Evolutionary conservation across 2,113 vertebrate genomes (phyloP).

Genomic region (Oxyruncus cristatus): DNA sequence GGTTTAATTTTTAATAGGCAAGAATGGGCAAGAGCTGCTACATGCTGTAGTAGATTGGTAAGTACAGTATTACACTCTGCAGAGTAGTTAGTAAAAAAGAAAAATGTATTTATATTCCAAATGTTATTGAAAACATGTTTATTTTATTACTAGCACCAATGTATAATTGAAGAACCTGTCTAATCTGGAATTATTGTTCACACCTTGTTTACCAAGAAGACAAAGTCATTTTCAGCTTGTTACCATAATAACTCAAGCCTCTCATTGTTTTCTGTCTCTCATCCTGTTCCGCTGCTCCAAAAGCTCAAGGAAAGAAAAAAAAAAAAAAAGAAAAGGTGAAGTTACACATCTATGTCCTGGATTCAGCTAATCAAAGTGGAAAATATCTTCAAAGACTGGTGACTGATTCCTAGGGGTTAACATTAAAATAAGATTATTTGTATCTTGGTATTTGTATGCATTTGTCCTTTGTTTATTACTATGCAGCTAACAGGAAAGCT

Average conservation of each 20-base stretch:
- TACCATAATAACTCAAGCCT: constrained; percentile 17
- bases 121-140: constrained; percentile 68
- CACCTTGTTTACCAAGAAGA: constrained; percentile 66
- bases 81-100: constrained; percentile 48
- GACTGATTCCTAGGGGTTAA: neutral
- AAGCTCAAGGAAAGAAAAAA: neutral
- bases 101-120: constrained; percentile 66
- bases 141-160: constrained; percentile 74
- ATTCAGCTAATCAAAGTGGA: constrained; percentile 10
- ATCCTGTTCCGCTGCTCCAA: neutral
- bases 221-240: constrained; percentile 6
- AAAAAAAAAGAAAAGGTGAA: neutral
- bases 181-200: constrained; percentile 64
- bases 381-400: neutral
- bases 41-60: constrained; percentile 44
- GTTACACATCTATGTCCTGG: neutral
- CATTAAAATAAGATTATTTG: constrained; percentile 2
- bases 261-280: neutral
- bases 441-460: neutral
- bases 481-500: neutral
- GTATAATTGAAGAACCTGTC: constrained; percentile 76
- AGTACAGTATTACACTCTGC: constrained; percentile 37
- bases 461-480: neutral
- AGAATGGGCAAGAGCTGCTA: constrained; percentile 61
- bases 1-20: constrained; percentile 81